Evolutionary conservation across 92 coral and sea anemone genomes (phyloP).

Genomic region (Pocillopora grandis): DNA sequence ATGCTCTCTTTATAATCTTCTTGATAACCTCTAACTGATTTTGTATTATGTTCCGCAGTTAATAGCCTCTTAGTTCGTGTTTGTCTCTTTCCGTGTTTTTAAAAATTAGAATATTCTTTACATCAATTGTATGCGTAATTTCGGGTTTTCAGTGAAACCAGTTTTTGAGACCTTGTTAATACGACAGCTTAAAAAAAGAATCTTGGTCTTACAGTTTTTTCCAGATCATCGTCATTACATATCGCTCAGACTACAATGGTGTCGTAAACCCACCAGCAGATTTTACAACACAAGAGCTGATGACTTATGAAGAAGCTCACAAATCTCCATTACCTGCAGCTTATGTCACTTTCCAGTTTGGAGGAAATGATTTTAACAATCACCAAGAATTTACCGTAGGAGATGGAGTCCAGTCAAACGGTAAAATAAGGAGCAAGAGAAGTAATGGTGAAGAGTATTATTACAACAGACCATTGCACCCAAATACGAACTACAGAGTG

Average conservation of each 20-base stretch:
- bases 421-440: neutral
- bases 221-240: neutral
- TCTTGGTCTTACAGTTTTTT: neutral
- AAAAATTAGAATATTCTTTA: too few species aligned
- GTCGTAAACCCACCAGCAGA: neutral
- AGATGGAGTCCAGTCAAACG: neutral
- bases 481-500: neutral
- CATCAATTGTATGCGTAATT: too few species aligned
- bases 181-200: too few species aligned
- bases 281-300: neutral
- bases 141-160: too few species aligned
- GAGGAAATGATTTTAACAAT: neutral
- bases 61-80: too few species aligned
- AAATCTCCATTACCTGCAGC: neutral
- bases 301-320: neutral
- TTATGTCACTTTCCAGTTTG: conserved; percentile 7
- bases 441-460: neutral
- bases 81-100: too few species aligned
- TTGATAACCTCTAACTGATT: too few species aligned
- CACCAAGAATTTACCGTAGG: neutral
- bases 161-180: too few species aligned
- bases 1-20: too few species aligned
- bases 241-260: neutral
- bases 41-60: too few species aligned
- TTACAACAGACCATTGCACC: neutral